A percentile compares a stretch with the other conserved stretches of the same genome.
Conservation (phyloP, 2,888 invertebrate genomes). For the Agrochola circellaris region DNA sequence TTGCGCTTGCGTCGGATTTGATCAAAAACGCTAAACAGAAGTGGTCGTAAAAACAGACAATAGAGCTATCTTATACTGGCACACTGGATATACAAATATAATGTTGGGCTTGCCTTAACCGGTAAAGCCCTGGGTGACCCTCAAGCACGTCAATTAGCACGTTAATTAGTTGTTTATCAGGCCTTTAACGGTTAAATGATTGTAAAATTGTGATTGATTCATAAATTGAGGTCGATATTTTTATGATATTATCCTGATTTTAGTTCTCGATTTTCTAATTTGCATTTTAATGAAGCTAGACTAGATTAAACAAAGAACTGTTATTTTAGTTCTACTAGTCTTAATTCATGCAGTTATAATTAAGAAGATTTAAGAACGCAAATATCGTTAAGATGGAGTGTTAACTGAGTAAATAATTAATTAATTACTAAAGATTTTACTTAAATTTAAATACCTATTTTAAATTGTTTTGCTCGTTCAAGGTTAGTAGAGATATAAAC, state of each 20-base stretch:
- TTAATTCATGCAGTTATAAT: constrained; percentile 19
- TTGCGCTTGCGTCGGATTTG: not conserved
- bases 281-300: constrained; percentile 18
- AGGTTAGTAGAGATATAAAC: constrained; percentile 11
- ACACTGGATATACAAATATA: too few species aligned
- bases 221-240: not conserved
- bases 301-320: constrained; percentile 12
- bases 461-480: constrained; percentile 23
- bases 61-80: not conserved
- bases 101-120: not conserved
- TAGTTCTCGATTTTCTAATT: constrained; percentile 5
- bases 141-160: too few species aligned
- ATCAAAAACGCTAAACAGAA: not conserved
- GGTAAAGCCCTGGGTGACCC: too few species aligned
- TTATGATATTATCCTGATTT: not conserved
- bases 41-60: not conserved
- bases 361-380: constrained; percentile 16
- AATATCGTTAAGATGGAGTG: constrained; percentile 17
- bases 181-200: too few species aligned
- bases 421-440: constrained; percentile 6
- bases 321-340: not conserved
- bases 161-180: too few species aligned
- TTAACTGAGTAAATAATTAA: constrained; percentile 23
- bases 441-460: too few species aligned
- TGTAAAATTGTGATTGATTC: constrained; percentile 5